Base-by-base conservation (phyloP, 1,140 invertebrate genomes). In the Drosophila sp. region DNA sequence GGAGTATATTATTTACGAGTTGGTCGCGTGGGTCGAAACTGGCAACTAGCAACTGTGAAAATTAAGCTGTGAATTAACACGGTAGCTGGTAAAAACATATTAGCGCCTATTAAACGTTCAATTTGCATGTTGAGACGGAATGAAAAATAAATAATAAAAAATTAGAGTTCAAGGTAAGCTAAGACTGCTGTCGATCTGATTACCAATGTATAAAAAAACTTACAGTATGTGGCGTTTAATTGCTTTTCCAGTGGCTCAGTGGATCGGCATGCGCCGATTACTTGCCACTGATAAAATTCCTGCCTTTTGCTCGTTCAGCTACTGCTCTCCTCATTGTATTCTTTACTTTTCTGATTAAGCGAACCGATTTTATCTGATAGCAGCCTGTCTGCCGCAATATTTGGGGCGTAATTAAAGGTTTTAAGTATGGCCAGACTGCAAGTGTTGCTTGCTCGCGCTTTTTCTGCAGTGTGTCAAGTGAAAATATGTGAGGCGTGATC, bases 381-480 rank as follows among this genome's bases (percentile, higher is more conserved):
- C 74, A 66, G 50, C 29, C 51, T 62, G 56, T 48, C 46, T 43
- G 36, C 80, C 45, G 34, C 76, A 71, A 78, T 76, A 72, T 80
- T 86, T 53, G 82, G 82, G 78, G 75, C 83, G 81, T 86, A 87
- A 86, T 86, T 86, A 87, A 87, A 87, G 78, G 82, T 87, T 87
- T 84, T 81, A 75, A 81, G 78, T 66, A 69, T 59, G 69, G 67
- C 54, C 38, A 40, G 40, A 16, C 21, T 45, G 53, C 41, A 46
- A 63, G 71, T 67, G 80, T 72, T 62, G 64, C 56, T 48, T 36
- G 29, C 21, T 45, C 4, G 18, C 43, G 18, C 9, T 2, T 45
- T 4, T 29, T 5, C n/a, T 45, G 43, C 18, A 62, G 29, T 65
- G 34, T 46, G 58, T 57, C 59, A 57, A 67, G 48, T 50, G 69